These are phyloP conservation scores for Cheilosia urbana DNA, from an alignment of 2,888 invertebrate species.

Conservation along the genomic window DNA sequence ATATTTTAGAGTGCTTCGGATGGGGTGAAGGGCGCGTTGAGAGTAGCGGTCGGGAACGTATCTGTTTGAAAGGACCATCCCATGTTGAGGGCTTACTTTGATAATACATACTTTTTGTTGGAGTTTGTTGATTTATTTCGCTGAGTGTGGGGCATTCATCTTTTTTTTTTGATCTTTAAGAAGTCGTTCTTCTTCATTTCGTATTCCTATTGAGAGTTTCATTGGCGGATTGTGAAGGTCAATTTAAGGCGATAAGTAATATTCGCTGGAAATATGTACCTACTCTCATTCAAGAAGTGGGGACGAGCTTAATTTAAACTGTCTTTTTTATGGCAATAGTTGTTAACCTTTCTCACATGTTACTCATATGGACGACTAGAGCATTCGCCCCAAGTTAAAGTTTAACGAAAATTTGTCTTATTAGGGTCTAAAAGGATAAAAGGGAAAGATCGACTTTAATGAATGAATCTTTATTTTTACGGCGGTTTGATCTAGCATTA, in stretches of 20 bases:
- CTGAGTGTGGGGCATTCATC: conserved; percentile 39
- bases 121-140: conserved; percentile 36
- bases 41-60: background rate
- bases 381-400: too few species aligned
- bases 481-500: too few species aligned
- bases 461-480: too few species aligned
- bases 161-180: conserved; percentile 65
- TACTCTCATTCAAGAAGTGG: too few species aligned
- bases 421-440: too few species aligned
- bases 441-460: too few species aligned
- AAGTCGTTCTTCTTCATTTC: conserved; percentile 26
- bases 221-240: conserved; percentile 44
- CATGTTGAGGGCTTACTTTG: conserved; percentile 26
- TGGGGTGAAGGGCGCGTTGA: background rate
- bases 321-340: too few species aligned
- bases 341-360: too few species aligned
- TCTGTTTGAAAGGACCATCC: conserved; percentile 25
- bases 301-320: too few species aligned
- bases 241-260: conserved; percentile 30
- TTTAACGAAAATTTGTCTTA: too few species aligned
- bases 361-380: too few species aligned
- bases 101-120: conserved; percentile 24
- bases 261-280: too few species aligned
- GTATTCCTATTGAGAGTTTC: conserved; percentile 1
- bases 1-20: conserved; percentile 47